Conservation (phyloP, 2,888 invertebrate genomes). For the Xiphydria camelus region DNA sequence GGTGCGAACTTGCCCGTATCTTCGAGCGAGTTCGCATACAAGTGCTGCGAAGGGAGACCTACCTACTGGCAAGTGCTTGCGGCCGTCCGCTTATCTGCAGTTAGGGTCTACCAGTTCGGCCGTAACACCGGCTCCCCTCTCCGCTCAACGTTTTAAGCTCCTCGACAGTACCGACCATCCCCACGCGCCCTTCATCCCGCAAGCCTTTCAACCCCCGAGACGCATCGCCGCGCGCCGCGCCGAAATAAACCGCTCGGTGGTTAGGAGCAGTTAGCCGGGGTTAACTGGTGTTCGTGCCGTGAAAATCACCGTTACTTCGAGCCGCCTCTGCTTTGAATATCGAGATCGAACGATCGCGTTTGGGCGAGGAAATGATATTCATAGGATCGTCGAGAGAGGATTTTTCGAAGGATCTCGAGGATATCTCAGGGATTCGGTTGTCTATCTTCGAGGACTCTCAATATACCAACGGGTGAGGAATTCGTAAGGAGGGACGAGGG, state of each 20-base stretch:
- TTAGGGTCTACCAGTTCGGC: slow-evolving; percentile 22
- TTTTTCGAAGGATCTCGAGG: too few relatives aligned
- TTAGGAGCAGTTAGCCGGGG: slow-evolving; percentile 18
- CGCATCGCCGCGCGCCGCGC: neutral
- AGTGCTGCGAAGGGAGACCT: too few relatives aligned
- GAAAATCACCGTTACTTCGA: slow-evolving; percentile 13
- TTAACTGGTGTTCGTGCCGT: slow-evolving; percentile 11
- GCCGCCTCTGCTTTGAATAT: too few relatives aligned
- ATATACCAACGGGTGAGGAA: too few relatives aligned
- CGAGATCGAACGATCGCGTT: too few relatives aligned
- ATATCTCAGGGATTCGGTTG: too few relatives aligned
- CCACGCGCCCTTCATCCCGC: neutral
- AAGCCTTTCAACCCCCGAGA: neutral
- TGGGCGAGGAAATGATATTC: too few relatives aligned
- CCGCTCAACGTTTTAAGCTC: slow-evolving; percentile 4
- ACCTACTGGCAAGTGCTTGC: slow-evolving; percentile 22
- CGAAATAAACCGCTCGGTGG: slow-evolving; percentile 16
- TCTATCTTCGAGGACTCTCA: too few relatives aligned
- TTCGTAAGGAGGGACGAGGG: too few relatives aligned
- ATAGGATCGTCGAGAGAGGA: too few relatives aligned
- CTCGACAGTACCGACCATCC: neutral
- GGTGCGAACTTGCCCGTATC: too few relatives aligned
- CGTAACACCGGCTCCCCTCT: slow-evolving; percentile 5
- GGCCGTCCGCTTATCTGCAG: slow-evolving; percentile 25
- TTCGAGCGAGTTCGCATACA: too few relatives aligned